Percentiles rank a stretch among this genome's conserved stretches.
Conservation (phyloP, 2,113 vertebrate genomes). For the Anarrhichthys ocellatus region DNA sequence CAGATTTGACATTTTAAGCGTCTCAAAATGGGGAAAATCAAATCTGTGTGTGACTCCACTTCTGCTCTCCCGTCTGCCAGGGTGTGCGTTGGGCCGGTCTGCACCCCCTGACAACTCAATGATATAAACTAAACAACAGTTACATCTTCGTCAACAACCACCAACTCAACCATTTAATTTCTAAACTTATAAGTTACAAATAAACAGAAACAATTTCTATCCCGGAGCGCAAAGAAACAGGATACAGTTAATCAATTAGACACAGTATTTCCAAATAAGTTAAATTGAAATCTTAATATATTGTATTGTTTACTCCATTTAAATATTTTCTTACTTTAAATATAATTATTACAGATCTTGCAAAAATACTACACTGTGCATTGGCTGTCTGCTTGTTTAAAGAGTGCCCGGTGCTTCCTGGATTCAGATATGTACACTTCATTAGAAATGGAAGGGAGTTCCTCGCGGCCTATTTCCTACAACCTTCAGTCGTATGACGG, state of each 20-base stretch:
- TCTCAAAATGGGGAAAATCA: slow-evolving; percentile 2
- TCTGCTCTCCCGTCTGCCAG: slow-evolving; percentile 17
- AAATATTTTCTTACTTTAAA: slow-evolving; percentile 82
- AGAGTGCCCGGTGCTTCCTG: slow-evolving; percentile 77
- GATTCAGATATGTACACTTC: slow-evolving; percentile 78
- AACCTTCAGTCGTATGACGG: slow-evolving; percentile 18
- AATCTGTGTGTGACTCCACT: slow-evolving; percentile 13
- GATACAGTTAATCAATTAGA: slow-evolving; percentile 69
- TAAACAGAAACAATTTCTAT: slow-evolving; percentile 65
- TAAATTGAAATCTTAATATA: slow-evolving; percentile 79
- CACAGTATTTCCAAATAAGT: slow-evolving; percentile 79
- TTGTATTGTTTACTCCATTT: slow-evolving; percentile 77
- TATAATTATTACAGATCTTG: slow-evolving; percentile 80
- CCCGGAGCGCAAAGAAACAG: slow-evolving; percentile 64
- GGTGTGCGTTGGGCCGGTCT: slow-evolving; percentile 59
- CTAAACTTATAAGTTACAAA: slow-evolving; percentile 71
- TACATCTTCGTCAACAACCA: slow-evolving; percentile 39
- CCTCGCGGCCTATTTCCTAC: background rate
- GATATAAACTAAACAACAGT: slow-evolving; percentile 54
- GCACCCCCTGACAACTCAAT: slow-evolving; percentile 32
- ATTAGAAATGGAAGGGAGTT: slow-evolving; percentile 50
- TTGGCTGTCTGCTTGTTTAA: slow-evolving; percentile 75
- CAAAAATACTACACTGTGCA: slow-evolving; percentile 82
- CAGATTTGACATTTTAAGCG: slow-evolving; percentile 18
- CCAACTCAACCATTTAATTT: slow-evolving; percentile 58